These are phyloP conservation scores for Papilio gigon DNA, from an alignment of 2,888 invertebrate species.

Conservation along the genomic window DNA sequence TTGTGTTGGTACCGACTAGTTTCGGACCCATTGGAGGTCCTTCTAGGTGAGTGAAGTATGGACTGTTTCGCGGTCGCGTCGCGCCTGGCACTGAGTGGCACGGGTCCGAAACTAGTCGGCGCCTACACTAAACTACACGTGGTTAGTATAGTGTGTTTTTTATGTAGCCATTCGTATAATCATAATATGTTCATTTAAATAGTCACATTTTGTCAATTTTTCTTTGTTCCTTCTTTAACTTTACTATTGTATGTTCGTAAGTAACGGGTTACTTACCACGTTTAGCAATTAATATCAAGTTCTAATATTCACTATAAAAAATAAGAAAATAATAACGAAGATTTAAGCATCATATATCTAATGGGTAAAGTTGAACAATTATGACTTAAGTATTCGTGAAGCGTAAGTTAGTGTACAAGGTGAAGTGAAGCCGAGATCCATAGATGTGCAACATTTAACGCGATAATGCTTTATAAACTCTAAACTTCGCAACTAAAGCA, in stretches of 20 bases:
- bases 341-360: neutral
- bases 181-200: neutral
- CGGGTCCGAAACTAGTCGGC: too few species aligned
- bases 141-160: too few species aligned
- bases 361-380: constrained; percentile 1
- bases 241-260: too few species aligned
- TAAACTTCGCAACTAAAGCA: constrained; percentile 22
- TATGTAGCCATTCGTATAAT: neutral
- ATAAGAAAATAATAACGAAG: neutral
- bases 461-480: constrained; percentile 20
- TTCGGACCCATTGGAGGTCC: too few species aligned
- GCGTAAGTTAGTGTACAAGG: neutral
- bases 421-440: constrained; percentile 4
- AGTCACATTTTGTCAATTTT: neutral
- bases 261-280: too few species aligned
- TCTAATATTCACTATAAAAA: too few species aligned
- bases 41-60: too few species aligned
- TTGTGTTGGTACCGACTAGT: too few species aligned
- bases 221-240: neutral
- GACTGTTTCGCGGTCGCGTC: too few species aligned
- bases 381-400: constrained; percentile 3
- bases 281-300: too few species aligned
- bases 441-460: constrained; percentile 12
- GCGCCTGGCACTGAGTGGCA: too few species aligned
- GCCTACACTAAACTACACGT: too few species aligned